Conservation (phyloP, 2,797 vertebrate genomes). For the Vireo griseus region DNA sequence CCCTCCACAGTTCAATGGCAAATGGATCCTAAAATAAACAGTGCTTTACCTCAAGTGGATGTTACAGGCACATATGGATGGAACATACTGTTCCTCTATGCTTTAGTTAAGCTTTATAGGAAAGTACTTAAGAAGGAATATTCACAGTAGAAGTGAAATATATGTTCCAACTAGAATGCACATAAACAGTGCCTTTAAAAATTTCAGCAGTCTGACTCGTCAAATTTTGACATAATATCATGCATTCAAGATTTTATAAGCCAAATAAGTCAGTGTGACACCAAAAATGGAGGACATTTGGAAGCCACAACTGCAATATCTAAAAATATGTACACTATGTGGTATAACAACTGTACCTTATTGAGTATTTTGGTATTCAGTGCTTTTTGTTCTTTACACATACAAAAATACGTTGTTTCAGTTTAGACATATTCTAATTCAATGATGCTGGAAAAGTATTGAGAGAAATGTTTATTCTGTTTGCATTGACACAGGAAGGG, state of each 20-base stretch:
- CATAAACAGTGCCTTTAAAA: neutral
- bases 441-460: neutral
- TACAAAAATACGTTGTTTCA: neutral
- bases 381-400: neutral
- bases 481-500: neutral
- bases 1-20: neutral
- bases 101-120: neutral
- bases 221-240: neutral
- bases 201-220: neutral
- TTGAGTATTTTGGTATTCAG: neutral
- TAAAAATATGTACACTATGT: neutral
- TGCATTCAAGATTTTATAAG: neutral
- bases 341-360: neutral
- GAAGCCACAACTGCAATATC: neutral
- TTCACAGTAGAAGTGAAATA: neutral
- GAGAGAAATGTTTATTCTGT: neutral
- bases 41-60: neutral
- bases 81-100: neutral
- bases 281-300: neutral
- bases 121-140: neutral
- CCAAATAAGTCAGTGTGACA: neutral
- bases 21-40: conserved; percentile 15
- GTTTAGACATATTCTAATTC: neutral
- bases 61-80: neutral
- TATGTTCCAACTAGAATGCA: neutral